Base-by-base conservation (phyloP, 2,888 invertebrate genomes). In the Drosophila setosimentum region DNA sequence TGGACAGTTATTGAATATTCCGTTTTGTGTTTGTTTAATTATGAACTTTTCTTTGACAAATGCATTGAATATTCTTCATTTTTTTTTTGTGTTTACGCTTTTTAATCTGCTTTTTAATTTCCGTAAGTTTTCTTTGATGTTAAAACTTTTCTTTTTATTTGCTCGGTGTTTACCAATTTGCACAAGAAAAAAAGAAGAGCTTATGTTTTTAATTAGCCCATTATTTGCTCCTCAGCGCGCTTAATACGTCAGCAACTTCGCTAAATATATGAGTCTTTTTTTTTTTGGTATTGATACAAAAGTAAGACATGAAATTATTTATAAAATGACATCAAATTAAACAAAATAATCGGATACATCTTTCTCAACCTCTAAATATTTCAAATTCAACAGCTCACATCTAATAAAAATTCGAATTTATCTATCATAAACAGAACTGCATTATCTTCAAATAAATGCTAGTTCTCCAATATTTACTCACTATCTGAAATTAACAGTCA, bases 1-100 rank as follows among this genome's bases (percentile, higher is more conserved):
- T 8, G 45, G 50, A 78, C 76, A 77, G 68, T 88, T 89, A 89
- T 89, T 89, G 87, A 88, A 83, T 80, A 87, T 87, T 84, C 82
- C 73, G 73, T 89, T 89, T 89, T 89, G 79, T 87, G 83, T 89
- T 89, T 87, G 89, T 82, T 87, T 87, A 88, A 87, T 87, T 87
- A 88, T 74, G 76, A 86, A 84, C 86, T 84, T 87, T 84, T 86
- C 82, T 71, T 83, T 82, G 86, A 78, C 83, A 83, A 85, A 76
- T 80, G 72, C 69, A 78, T 73, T 78, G 62, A 69, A 68, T 48
- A 73, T 54, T 63, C 60, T 68, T 57, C 66, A n/a, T n/a, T 57
- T 61, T 27, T 61, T 37, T 65, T 32, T 32, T 48, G 54, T 40
- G 30, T 57, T 58, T 50, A 68, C 53, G 66, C 58, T 80, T 80